A percentile compares a stretch with the other conserved stretches of the same genome.
These are phyloP conservation scores for Anguilla marmorata DNA, from an alignment of 2,797 vertebrate species.

Conservation along the genomic window DNA sequence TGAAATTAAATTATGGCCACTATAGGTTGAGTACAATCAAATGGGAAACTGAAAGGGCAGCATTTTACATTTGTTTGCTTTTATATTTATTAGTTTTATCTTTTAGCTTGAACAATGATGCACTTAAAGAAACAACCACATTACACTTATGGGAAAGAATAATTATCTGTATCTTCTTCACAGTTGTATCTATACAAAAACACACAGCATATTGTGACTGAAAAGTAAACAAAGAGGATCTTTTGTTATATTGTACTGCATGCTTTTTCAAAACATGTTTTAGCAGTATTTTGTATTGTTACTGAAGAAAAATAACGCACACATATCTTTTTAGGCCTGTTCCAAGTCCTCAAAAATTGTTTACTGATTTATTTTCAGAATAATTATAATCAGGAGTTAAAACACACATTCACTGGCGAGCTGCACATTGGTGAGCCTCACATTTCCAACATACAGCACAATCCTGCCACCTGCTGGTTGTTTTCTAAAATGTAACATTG, in stretches of 20 bases:
- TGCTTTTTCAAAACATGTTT: neutral
- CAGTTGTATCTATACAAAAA: neutral
- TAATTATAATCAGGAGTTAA: neutral
- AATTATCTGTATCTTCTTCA: neutral
- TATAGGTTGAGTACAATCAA: neutral
- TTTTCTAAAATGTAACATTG: constrained; percentile 32
- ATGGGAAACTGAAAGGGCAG: neutral
- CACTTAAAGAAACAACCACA: neutral
- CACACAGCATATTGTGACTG: neutral
- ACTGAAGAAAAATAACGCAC: too few relatives aligned
- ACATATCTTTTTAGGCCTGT: too few relatives aligned
- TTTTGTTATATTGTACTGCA: neutral
- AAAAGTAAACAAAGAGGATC: neutral
- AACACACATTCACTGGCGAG: neutral
- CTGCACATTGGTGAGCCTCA: neutral
- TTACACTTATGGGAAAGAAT: neutral
- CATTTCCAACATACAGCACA: constrained; percentile 16
- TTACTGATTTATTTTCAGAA: neutral
- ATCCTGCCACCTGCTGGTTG: constrained; percentile 67
- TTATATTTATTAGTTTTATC: neutral
- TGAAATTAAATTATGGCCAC: neutral
- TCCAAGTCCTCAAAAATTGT: neutral
- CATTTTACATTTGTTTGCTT: neutral
- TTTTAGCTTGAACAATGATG: neutral
- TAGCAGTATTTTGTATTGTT: neutral